Evolutionary conservation across 2,888 invertebrate genomes (phyloP).

Genomic region (Campoplex capitator): DNA sequence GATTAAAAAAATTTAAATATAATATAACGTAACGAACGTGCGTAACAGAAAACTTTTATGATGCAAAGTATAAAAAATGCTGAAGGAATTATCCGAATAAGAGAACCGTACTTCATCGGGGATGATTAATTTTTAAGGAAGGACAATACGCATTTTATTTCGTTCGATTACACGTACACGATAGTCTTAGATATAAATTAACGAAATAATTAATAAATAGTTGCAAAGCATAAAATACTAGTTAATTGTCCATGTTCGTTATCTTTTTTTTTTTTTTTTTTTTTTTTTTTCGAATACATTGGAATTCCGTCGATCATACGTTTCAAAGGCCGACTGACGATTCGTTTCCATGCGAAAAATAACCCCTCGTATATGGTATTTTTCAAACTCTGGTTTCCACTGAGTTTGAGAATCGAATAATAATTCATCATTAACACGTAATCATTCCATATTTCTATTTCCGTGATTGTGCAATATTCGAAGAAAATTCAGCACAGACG

Average conservation of each 20-base stretch:
- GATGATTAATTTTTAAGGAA: slow-evolving; percentile 78
- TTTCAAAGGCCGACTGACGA: slow-evolving; percentile 63
- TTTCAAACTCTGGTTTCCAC: too few relatives aligned
- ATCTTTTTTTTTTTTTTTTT: not conserved
- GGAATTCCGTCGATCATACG: slow-evolving; percentile 9
- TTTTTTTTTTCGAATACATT: slow-evolving; percentile 6
- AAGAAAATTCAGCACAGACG: too few relatives aligned
- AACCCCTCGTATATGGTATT: too few relatives aligned
- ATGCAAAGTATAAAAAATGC: slow-evolving; percentile 44
- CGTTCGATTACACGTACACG: slow-evolving; percentile 70
- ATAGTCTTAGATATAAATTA: slow-evolving; percentile 9
- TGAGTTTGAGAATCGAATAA: too few relatives aligned
- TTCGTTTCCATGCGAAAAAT: not conserved
- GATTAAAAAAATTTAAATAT: not conserved
- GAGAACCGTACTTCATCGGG: slow-evolving; percentile 51
- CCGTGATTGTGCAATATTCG: too few relatives aligned
- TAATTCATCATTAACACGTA: too few relatives aligned
- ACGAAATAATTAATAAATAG: not conserved
- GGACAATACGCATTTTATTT: slow-evolving; percentile 82
- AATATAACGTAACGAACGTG: not conserved
- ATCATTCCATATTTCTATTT: too few relatives aligned
- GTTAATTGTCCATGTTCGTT: slow-evolving; percentile 62
- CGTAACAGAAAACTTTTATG: slow-evolving; percentile 12
- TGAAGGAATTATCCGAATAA: slow-evolving; percentile 27
- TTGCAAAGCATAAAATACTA: slow-evolving; percentile 33